Evolutionary conservation across 2,797 vertebrate genomes (phyloP).

Genomic region (Peromyscus eremicus): DNA sequence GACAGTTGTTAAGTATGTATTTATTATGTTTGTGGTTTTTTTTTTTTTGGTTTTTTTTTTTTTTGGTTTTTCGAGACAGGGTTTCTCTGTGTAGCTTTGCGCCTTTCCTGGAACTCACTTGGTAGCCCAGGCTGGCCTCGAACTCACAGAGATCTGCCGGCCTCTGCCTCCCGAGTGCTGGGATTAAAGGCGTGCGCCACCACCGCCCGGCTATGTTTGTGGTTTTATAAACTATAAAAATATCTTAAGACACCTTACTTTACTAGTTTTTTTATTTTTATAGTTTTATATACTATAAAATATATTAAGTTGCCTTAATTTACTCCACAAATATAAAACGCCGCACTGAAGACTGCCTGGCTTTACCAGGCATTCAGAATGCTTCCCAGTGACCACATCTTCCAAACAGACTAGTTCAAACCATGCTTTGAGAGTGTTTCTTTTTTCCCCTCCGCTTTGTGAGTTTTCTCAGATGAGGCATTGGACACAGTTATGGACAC

Average conservation of each 20-base stretch:
- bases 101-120: too few species aligned
- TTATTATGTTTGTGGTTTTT: constrained; percentile 69
- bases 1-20: constrained; percentile 35
- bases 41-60: too few species aligned
- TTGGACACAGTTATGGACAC: background rate
- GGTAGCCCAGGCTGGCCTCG: too few species aligned
- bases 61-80: too few species aligned
- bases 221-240: constrained; percentile 59
- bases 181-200: too few species aligned
- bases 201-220: too few species aligned
- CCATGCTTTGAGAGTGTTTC: background rate
- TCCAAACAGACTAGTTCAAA: constrained; percentile 41
- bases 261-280: constrained; percentile 45
- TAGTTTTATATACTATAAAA: constrained; percentile 57
- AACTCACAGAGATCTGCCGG: too few species aligned
- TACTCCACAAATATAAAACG: constrained; percentile 36
- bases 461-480: constrained; percentile 7
- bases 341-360: background rate
- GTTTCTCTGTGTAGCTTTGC: too few species aligned
- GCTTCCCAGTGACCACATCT: constrained; percentile 30
- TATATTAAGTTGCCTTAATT: constrained; percentile 61
- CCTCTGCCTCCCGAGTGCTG: too few species aligned
- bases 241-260: constrained; percentile 42
- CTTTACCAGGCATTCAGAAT: constrained; percentile 60
- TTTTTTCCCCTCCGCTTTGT: constrained; percentile 31